A percentile compares a stretch with the other conserved stretches of the same genome.
These are phyloP conservation scores for Suncus etruscus DNA, from an alignment of 2,113 vertebrate genomes.

Conservation along the genomic window DNA sequence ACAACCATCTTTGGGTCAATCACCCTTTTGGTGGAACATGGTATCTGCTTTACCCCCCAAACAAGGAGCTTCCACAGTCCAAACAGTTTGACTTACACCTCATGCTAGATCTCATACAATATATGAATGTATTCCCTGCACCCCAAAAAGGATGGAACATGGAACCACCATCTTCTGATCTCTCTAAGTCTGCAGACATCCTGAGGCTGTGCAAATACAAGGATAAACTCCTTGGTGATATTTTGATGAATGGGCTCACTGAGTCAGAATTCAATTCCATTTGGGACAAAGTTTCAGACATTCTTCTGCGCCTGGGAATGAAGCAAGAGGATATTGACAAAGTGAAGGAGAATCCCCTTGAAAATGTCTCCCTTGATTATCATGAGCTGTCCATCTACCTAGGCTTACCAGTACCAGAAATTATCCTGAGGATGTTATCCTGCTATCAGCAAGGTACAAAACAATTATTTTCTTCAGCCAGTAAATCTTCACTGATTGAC, in stretches of 20 bases:
- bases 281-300: conserved; percentile 83
- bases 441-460: conserved; percentile 82
- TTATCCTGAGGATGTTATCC: conserved; percentile 83
- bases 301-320: conserved; percentile 82
- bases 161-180: conserved; percentile 81
- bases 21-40: conserved; percentile 82
- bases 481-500: conserved; percentile 45
- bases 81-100: conserved; percentile 82
- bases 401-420: conserved; percentile 82
- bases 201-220: conserved; percentile 82
- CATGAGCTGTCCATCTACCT: conserved; percentile 81
- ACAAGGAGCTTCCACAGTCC: conserved; percentile 81
- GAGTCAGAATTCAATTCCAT: conserved; percentile 81
- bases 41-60: conserved; percentile 83
- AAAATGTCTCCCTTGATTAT: conserved; percentile 82
- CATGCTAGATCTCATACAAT: conserved; percentile 79
- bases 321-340: conserved; percentile 83
- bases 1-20: conserved; percentile 82
- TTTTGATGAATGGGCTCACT: conserved; percentile 83
- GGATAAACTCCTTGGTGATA: conserved; percentile 81
- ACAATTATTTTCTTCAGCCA: conserved; percentile 60
- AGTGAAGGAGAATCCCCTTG: conserved; percentile 82
- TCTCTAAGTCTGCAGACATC: conserved; percentile 82
- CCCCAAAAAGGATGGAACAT: conserved; percentile 80
- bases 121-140: conserved; percentile 81